phyloP scores from a whole-genome alignment of 2,113 vertebrate species.

The Antennarius striatus region DNA sequence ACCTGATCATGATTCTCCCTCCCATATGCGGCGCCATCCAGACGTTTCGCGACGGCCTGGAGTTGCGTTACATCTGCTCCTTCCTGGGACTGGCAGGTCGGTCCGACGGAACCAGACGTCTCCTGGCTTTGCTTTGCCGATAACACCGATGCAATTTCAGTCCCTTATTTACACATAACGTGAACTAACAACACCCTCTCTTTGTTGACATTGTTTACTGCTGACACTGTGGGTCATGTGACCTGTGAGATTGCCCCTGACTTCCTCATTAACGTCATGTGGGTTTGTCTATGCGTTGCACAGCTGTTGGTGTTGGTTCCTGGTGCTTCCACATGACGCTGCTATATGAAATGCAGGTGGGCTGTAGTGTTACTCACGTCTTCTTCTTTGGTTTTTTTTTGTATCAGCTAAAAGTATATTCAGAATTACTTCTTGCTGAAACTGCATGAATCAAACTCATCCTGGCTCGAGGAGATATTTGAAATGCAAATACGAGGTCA shows the following conservation, averaged over 20 bases:
- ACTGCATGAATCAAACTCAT: background rate
- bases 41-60: conserved; percentile 87
- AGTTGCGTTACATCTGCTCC: conserved; percentile 90
- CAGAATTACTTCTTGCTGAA: background rate
- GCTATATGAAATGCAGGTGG: conserved; percentile 98
- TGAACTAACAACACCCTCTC: too few species aligned
- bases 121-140: background rate
- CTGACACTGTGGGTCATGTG: background rate
- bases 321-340: conserved; percentile 99
- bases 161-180: background rate
- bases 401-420: conserved; percentile 2
- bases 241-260: background rate
- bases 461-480: background rate
- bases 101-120: conserved; percentile 31
- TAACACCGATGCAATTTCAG: background rate
- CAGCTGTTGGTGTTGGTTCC: conserved; percentile 96
- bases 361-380: conserved; percentile 34
- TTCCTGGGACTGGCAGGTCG: conserved; percentile 93
- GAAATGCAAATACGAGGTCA: background rate
- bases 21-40: conserved; percentile 92
- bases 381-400: background rate
- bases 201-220: background rate
- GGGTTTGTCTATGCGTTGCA: conserved; percentile 51
- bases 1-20: conserved; percentile 98
- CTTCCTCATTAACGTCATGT: conserved; percentile 3